These are phyloP conservation scores for Ammospiza maritima DNA, from an alignment of 2,797 vertebrate genomes.

Conservation along the genomic window DNA sequence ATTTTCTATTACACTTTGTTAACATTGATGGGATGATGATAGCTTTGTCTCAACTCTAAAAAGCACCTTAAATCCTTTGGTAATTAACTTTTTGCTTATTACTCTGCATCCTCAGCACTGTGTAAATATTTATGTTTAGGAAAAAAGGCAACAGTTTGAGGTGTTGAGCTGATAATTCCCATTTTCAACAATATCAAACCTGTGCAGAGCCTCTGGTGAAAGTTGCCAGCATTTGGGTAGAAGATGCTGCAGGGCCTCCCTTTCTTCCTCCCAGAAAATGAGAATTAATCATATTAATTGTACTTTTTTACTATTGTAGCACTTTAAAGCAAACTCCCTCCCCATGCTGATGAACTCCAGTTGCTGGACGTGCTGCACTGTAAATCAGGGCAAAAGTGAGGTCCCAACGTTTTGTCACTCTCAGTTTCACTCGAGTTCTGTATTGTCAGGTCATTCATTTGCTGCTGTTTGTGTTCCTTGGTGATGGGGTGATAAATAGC, in stretches of 20 bases:
- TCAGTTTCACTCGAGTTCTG: neutral
- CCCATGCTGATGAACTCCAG: accelerated
- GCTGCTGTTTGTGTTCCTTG: neutral
- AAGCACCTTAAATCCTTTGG: neutral
- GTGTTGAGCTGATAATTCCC: neutral
- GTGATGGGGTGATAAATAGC: neutral
- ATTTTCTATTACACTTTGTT: neutral
- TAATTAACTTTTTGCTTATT: neutral
- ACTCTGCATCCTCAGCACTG: neutral
- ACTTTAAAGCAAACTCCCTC: neutral
- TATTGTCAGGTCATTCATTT: neutral
- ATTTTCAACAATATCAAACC: neutral
- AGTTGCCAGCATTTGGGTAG: neutral
- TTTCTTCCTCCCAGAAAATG: neutral
- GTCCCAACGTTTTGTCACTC: neutral
- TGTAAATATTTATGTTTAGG: neutral
- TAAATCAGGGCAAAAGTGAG: neutral
- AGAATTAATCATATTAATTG: neutral
- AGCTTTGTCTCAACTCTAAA: neutral
- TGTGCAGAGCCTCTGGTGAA: neutral
- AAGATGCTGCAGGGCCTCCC: neutral
- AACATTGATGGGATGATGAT: neutral
- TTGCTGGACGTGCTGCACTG: neutral
- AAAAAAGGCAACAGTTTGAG: neutral
- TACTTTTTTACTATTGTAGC: neutral